Conservation (phyloP, 2,113 vertebrate genomes). For the Tragelaphus buxtoni region DNA sequence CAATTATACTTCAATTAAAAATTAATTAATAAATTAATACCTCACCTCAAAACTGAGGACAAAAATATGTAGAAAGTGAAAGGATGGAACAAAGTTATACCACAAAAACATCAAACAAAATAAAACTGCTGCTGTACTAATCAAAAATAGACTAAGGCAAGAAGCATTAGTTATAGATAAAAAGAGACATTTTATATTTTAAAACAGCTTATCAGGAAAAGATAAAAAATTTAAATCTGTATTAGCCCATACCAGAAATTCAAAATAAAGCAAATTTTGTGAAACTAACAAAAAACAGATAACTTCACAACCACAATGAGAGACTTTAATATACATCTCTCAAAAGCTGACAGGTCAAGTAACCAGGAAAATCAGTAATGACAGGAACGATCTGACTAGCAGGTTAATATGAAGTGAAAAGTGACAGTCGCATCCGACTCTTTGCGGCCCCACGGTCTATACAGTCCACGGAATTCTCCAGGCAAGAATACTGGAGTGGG, state of each 20-base stretch:
- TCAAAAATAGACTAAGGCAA: neutral
- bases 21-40: neutral
- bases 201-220: neutral
- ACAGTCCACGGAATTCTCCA: neutral
- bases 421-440: neutral
- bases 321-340: neutral
- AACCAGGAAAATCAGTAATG: neutral
- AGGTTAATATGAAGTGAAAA: neutral
- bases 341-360: neutral
- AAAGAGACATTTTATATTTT: neutral
- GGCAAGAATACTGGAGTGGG: neutral
- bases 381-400: neutral
- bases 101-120: neutral
- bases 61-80: neutral
- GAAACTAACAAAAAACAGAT: neutral
- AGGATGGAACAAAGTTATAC: neutral
- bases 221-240: neutral
- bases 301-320: neutral
- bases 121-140: neutral
- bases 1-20: neutral
- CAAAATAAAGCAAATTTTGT: neutral
- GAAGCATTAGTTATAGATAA: neutral
- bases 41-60: neutral
- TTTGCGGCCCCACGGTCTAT: fast-evolving
- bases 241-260: neutral